These are phyloP conservation scores for Maniola jurtina DNA, from an alignment of 1,140 invertebrate genomes.

Conservation along the genomic window DNA sequence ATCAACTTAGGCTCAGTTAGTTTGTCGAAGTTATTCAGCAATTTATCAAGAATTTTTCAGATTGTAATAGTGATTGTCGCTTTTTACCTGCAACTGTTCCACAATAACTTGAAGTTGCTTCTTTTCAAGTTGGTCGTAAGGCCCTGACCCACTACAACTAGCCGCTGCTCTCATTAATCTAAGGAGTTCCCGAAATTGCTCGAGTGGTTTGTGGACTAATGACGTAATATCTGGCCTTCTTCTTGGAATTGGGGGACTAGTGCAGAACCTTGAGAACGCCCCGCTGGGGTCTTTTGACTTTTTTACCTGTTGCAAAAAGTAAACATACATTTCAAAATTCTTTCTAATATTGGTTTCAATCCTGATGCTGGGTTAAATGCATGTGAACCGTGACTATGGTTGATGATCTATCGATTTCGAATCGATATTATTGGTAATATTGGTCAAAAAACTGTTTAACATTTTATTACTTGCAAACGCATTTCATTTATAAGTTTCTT, in stretches of 20 bases:
- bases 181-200: constrained; percentile 79
- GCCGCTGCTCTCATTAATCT: constrained; percentile 71
- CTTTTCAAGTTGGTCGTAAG: constrained; percentile 72
- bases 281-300: constrained; percentile 81
- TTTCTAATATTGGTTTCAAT: no score
- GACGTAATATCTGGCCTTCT: constrained; percentile 89
- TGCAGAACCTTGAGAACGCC: constrained; percentile 85
- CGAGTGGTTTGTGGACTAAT: constrained; percentile 88
- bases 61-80: not conserved
- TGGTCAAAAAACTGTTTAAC: no score
- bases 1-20: no score
- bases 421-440: no score
- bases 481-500: no score
- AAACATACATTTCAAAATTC: no score
- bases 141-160: constrained; percentile 58
- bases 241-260: constrained; percentile 87
- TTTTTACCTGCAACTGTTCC: constrained; percentile 70
- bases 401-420: no score
- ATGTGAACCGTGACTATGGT: no score
- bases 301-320: constrained; percentile 67
- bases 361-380: no score
- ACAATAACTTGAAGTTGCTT: constrained; percentile 72
- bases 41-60: no score
- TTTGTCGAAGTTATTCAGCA: no score
- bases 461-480: not conserved